These are phyloP conservation scores for Chaenodraco wilsoni DNA, from an alignment of 2,797 vertebrate genomes.

Conservation along the genomic window DNA sequence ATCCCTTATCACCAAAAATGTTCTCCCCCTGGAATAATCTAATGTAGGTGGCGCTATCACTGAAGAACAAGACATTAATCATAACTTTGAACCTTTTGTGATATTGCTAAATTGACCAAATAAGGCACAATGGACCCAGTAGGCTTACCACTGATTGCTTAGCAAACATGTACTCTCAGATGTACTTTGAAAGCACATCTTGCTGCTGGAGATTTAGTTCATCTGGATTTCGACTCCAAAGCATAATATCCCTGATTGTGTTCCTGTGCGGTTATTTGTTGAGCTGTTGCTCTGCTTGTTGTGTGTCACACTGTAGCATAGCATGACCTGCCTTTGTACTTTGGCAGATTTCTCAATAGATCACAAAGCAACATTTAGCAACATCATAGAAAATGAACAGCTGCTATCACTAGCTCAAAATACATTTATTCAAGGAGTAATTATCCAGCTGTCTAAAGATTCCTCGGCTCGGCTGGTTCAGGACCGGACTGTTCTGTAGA, in stretches of 20 bases:
- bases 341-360: not conserved
- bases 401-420: conserved; percentile 46
- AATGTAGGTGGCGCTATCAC: too few species aligned
- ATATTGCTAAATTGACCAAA: not conserved
- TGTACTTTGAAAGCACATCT: not conserved
- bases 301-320: conserved; percentile 18
- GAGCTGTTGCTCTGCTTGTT: not conserved
- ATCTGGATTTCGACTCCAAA: not conserved
- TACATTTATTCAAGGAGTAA: conserved; percentile 45
- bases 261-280: not conserved
- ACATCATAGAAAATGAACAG: conserved; percentile 42
- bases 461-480: conserved; percentile 21
- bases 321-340: conserved; percentile 4
- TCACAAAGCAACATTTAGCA: conserved; percentile 12
- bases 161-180: not conserved
- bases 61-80: not conserved
- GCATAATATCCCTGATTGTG: not conserved
- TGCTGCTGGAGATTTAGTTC: conserved; percentile 4
- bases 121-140: not conserved
- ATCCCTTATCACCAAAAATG: not conserved
- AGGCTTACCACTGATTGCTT: not conserved
- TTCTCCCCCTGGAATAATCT: not conserved
- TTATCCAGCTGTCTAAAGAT: conserved; percentile 52
- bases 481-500: conserved; percentile 1
- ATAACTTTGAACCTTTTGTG: not conserved